A percentile compares a stretch with the other conserved stretches of the same genome.
phyloP scores from a whole-genome alignment of 2,797 vertebrate species.

The Alca torda region DNA sequence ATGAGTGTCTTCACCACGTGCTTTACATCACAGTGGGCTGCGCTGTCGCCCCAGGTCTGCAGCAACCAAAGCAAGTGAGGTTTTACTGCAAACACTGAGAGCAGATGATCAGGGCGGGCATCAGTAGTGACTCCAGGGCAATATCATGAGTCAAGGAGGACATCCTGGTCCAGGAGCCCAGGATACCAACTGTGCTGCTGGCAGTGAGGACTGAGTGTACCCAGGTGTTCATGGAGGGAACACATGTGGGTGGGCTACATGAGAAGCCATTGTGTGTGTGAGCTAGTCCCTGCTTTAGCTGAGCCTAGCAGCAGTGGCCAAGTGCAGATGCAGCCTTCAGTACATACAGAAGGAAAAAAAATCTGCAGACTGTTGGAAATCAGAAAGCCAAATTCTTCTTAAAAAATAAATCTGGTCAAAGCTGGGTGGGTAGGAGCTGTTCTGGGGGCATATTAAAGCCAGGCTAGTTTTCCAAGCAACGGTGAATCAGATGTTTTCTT shows the following conservation, averaged over 20 bases:
- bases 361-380: neutral
- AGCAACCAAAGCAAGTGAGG: neutral
- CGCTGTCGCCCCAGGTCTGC: neutral
- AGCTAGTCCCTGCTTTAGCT: neutral
- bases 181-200: neutral
- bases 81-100: neutral
- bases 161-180: neutral
- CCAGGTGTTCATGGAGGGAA: neutral
- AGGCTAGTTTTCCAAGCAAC: neutral
- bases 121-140: neutral
- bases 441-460: neutral
- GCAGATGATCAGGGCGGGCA: neutral
- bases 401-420: neutral
- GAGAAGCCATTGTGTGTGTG: neutral
- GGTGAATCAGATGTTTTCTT: neutral
- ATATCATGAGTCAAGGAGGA: neutral
- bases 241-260: fast-evolving
- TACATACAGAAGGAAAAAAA: neutral
- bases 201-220: neutral
- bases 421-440: neutral
- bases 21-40: neutral
- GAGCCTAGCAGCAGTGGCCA: neutral
- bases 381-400: neutral
- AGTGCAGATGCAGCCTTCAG: neutral
- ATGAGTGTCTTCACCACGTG: neutral